phyloP scores from a whole-genome alignment of 30 jellyfish, hydroid and myxozoan genomes.

The Thelohanellus kitauei region DNA sequence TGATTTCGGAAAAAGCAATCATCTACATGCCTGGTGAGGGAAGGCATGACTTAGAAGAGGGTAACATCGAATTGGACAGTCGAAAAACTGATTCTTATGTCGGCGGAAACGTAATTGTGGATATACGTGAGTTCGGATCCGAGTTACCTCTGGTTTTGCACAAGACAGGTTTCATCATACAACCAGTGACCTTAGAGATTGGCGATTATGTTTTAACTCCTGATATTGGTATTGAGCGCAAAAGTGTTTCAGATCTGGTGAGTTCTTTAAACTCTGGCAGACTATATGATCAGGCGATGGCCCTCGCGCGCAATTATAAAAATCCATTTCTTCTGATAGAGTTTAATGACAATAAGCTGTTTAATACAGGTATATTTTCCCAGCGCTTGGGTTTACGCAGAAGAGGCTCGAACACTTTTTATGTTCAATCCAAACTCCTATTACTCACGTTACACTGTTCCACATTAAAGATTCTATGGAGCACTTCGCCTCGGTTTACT shows the following conservation, averaged over 20 bases:
- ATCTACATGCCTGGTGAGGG: neutral
- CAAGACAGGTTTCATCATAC: constrained; percentile 52
- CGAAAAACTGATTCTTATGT: neutral
- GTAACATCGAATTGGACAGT: neutral
- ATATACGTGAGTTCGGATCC: constrained; percentile 67
- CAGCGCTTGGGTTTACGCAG: too few species aligned
- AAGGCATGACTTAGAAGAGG: neutral
- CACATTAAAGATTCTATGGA: neutral
- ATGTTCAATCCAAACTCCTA: too few species aligned
- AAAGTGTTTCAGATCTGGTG: constrained; percentile 55
- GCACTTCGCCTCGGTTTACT: neutral
- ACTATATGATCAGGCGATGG: constrained; percentile 35
- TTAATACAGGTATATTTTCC: too few species aligned
- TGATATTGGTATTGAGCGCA: constrained; percentile 73
- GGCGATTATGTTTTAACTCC: constrained; percentile 80
- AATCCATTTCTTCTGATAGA: constrained; percentile 45
- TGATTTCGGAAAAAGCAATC: constrained; percentile 54
- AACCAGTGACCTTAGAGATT: constrained; percentile 67
- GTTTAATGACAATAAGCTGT: constrained; percentile 32
- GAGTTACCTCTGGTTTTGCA: constrained; percentile 54
- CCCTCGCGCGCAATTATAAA: constrained; percentile 44
- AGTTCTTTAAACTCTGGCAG: constrained; percentile 87
- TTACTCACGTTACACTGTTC: too few species aligned
- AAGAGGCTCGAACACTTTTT: too few species aligned
- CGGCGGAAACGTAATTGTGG: constrained; percentile 21